Conservation (phyloP, 2,797 vertebrate species). For the Acrossocheilus wenchowensis region DNA sequence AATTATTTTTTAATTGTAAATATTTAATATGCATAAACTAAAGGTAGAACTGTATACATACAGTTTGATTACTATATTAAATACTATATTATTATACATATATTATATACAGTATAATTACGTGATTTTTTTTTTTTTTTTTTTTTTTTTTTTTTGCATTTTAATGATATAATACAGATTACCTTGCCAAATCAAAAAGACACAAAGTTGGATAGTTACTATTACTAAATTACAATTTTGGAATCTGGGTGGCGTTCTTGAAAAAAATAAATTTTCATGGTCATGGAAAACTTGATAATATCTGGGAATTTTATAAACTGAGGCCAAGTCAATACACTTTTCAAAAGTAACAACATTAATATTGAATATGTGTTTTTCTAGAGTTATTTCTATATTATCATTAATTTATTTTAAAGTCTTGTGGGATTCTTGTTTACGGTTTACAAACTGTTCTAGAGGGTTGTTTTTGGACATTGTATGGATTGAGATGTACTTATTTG, state of each 20-base stretch:
- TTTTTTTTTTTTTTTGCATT: neutral
- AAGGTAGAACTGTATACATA: neutral
- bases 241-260: neutral
- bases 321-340: neutral
- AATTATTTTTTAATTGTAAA: neutral
- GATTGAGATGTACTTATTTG: neutral
- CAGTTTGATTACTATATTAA: neutral
- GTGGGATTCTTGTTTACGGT: neutral
- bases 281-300: neutral
- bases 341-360: neutral
- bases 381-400: neutral
- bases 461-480: neutral
- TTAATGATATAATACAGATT: neutral
- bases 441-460: neutral
- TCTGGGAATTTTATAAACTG: neutral
- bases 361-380: neutral
- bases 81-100: neutral
- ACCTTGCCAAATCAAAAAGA: neutral
- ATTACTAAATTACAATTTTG: neutral
- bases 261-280: accelerated
- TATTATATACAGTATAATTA: neutral
- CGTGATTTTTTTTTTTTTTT: neutral
- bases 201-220: neutral
- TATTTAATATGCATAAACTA: neutral
- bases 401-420: too few species aligned